Base-by-base conservation (phyloP, 2,113 vertebrate species). In the Perca schrenkii region DNA sequence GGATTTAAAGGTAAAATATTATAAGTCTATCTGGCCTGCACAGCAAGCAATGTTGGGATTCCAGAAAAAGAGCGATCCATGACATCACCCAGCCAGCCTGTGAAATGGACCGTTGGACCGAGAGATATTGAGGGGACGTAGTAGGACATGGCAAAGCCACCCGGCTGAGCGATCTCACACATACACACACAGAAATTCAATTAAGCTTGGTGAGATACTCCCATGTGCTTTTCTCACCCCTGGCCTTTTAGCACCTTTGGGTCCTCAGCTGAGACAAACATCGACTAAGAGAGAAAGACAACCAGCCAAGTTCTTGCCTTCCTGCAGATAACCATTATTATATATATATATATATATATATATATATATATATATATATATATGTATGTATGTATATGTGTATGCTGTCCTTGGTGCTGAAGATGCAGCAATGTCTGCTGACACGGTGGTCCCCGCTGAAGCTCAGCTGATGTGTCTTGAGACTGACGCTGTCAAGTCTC, bases 11-110 rank as follows among this genome's bases (percentile, higher is more conserved):
- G 40, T 75, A 65, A 52, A 79, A 43, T 75, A 28, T 34, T 31
- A 2, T 53, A 40, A 28, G 22, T 69, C 19, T 53, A 7, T 64
- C 15, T 40, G 25, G 53, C 66, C 61, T 34, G 34, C 53, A 62
- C 53, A 31, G 74, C 79, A 66, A 5, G 63, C 13, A 5, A 40
- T 43, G 56, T n/a, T 52, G 16, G 46, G 12, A 67, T 52, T 28
- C 49, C 50, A 36, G 28, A 2, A 67, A 65, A 56, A 56, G 56
- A 14, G 5, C 36, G 17, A 25, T 61, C 67, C 21, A 22, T 90
- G 89, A 91, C 79, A 80, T 88, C 85, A 84, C 54, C 36, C 43
- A 64, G 56, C 61, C 61, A 47, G 36, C 22, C 50, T 25, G 46
- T 78, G 84, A 86, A 87, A 67, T 73, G 72, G 61, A 74, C 46